Conservation (phyloP, 2,888 invertebrate genomes). For the Philhelius pedissequus region DNA sequence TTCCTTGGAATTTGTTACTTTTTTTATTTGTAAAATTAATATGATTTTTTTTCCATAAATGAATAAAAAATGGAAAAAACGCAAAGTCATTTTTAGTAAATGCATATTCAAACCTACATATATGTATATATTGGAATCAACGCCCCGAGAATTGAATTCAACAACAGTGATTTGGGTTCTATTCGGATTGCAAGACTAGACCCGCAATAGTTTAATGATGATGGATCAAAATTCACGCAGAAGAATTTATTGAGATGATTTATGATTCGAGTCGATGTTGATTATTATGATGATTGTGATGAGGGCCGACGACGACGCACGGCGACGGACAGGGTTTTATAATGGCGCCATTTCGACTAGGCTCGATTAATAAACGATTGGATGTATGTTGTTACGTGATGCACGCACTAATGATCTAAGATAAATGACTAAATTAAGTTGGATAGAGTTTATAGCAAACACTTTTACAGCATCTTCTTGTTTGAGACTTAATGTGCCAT, state of each 20-base stretch:
- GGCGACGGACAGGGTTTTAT: slow-evolving; percentile 35
- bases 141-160: slow-evolving; percentile 51
- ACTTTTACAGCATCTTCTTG: background rate
- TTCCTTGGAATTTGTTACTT: slow-evolving; percentile 53
- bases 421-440: slow-evolving; percentile 43
- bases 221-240: slow-evolving; percentile 63
- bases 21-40: background rate
- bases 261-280: slow-evolving; percentile 37
- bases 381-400: slow-evolving; percentile 49
- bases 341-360: slow-evolving; percentile 64
- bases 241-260: slow-evolving; percentile 59
- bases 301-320: slow-evolving; percentile 26
- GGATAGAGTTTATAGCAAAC: background rate
- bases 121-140: slow-evolving; percentile 18
- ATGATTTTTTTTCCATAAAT: slow-evolving; percentile 23
- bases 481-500: slow-evolving; percentile 25
- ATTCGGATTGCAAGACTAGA: slow-evolving; percentile 27
- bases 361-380: slow-evolving; percentile 63
- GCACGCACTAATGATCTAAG: slow-evolving; percentile 66
- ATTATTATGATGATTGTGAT: background rate
- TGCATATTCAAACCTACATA: slow-evolving; percentile 5
- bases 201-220: slow-evolving; percentile 61
- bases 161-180: slow-evolving; percentile 47
- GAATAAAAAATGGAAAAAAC: background rate
- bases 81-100: slow-evolving; percentile 52